Percentiles rank a stretch among this genome's conserved stretches.
Evolutionary conservation across 2,797 vertebrate genomes (phyloP).

Genomic region (Pteropus rufus): DNA sequence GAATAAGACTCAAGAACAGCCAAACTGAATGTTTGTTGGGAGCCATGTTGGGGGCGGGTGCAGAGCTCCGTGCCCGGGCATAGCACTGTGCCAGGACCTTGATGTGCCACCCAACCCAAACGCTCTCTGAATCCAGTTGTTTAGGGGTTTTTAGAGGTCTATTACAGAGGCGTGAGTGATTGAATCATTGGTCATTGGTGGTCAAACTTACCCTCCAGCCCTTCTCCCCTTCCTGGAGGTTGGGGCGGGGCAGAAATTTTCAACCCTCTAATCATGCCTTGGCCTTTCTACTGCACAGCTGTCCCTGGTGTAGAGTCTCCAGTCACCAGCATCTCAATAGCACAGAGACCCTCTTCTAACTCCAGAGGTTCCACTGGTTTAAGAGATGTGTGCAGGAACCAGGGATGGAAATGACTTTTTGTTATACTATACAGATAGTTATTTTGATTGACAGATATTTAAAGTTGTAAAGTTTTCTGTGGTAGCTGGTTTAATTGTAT

Average conservation of each 20-base stretch:
- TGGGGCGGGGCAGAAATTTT: too few species aligned
- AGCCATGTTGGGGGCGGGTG: accelerated
- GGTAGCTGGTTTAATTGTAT: not conserved
- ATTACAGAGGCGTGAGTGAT: not conserved
- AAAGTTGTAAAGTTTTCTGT: not conserved
- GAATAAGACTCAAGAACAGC: not conserved
- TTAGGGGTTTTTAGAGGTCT: not conserved
- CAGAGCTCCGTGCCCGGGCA: not conserved
- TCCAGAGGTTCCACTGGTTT: not conserved
- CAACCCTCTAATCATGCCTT: not conserved
- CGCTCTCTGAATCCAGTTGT: too few species aligned
- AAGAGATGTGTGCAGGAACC: not conserved
- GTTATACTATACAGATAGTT: not conserved
- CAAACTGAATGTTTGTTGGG: not conserved
- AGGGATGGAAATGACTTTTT: not conserved
- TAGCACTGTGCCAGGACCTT: not conserved
- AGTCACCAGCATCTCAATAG: not conserved
- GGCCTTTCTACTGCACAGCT: not conserved
- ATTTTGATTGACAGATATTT: not conserved
- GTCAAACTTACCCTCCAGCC: not conserved
- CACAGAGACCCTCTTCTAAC: not conserved
- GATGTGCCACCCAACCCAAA: not conserved
- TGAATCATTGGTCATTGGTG: not conserved
- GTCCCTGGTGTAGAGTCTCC: not conserved
- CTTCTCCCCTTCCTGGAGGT: not conserved